Evolutionary conservation across 2,888 invertebrate genomes (phyloP), one percentile per base, ranked within the genome.

Genomic region (Drosophila pegasa): DNA sequence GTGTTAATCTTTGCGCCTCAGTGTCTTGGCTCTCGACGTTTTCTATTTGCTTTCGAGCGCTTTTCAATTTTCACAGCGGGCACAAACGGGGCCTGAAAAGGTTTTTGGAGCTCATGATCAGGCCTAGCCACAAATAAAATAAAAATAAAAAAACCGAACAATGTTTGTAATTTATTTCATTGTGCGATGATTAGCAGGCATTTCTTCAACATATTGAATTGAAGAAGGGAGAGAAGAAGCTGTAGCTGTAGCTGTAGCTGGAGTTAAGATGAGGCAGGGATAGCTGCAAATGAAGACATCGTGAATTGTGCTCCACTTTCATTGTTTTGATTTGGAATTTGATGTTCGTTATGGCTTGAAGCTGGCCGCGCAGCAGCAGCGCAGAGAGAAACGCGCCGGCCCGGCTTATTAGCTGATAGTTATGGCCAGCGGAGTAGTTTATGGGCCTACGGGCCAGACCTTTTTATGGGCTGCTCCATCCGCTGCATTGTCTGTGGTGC

Each of bases 121-220:
- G 56, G 45, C 37, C 43, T 63, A 59, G 45, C 67, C 57, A 57
- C 62, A 61, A 70, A 65, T 45, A 29, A 45, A 45, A 48, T 7
- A 37, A 16, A 8, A 37, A 8, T 3, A 14, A 31, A 14, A 35
- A 48, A 48, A 31, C 14, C 72, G 61, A 88, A 87, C 88, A 88
- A 85, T 88, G 83, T 89, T 87, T 77, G 77, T 89, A 88, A 88
- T 88, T 88, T 88, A 88, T 89, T 88, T 89, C 85, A 87, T 89
- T 88, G 89, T 89, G 56, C 75, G 73, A 88, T 89, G 89, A 89
- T 88, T 89, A 87, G 89, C 83, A 83, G 83, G 81, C 80, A 88
- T 83, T 85, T 88, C 78, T 86, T 75, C 16, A 52, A 38, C n/a
- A 38, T n/a, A 31, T 41, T 14, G 22, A 55, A 33, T 18, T 41